These are phyloP conservation scores for Latrodectus geometricus DNA, from an alignment of 1,140 invertebrate species.

Conservation along the genomic window DNA sequence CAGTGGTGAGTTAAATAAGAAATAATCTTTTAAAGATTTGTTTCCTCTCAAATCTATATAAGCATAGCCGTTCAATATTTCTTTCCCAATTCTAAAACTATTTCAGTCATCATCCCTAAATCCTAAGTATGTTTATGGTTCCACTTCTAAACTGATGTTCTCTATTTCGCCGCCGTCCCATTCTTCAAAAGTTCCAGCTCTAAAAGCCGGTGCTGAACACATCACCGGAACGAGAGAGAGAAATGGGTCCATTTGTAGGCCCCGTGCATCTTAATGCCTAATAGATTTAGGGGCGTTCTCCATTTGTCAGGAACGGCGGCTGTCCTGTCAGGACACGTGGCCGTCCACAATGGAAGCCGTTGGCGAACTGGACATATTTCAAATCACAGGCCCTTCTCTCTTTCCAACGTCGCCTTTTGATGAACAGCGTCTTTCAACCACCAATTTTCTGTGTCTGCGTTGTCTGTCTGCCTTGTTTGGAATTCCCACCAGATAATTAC, in stretches of 20 bases:
- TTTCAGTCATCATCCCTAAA: background rate
- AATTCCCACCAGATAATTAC: too few species aligned
- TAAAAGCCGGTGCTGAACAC: background rate
- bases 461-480: background rate
- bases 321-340: conserved; percentile 28
- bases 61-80: too few species aligned
- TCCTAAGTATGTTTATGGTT: background rate
- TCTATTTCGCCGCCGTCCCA: background rate
- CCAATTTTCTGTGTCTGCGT: background rate
- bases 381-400: background rate
- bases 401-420: background rate
- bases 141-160: background rate
- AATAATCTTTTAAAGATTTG: too few species aligned
- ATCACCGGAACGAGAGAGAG: background rate
- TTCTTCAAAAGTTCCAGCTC: conserved; percentile 4
- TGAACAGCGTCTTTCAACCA: background rate
- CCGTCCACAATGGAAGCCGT: conserved; percentile 18
- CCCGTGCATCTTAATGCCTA: conserved; percentile 48
- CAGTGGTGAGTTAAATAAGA: too few species aligned
- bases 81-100: too few species aligned
- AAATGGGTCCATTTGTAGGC: conserved; percentile 32
- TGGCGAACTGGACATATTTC: background rate
- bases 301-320: conserved; percentile 45
- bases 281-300: conserved; percentile 57
- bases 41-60: too few species aligned